Evolutionary conservation across 2,113 vertebrate species (phyloP), one percentile per base, ranked within the genome.

Genomic region (Acrocephalus arundinaceus): DNA sequence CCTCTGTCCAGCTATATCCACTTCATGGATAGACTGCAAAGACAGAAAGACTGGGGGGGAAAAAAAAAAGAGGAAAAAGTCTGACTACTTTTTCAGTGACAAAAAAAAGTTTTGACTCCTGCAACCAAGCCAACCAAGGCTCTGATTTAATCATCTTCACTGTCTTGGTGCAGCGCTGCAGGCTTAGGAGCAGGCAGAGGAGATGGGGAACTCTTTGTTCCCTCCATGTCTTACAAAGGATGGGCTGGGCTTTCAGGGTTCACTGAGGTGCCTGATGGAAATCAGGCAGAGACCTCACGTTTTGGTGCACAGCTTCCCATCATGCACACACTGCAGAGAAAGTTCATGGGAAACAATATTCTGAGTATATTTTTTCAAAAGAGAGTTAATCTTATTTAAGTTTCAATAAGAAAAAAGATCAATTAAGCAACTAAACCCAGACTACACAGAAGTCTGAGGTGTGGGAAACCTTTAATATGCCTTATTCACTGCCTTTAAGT

Each of bases 91-190:
- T 27, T 55, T 48, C 25, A 80, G 22, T 10, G 49, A 20, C 9
- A 51, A 39, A 49, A 51, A 33, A 13, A 5, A 33, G 11, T 41
- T 68, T 48, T 82, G 57, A 45, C 35, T 85, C 11, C 4, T 91
- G 54, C n/a, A 89, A 22, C 85, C 85, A 91, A 94, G 31, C 59
- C 82, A 90, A 4, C 17, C 92, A 88, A 87, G 45, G 55, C n/a
- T 49, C 54, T 94, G 59, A 93, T 95, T 88, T 74, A 74, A 90
- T 97, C 72, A 88, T 80, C 68, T 70, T 95, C 83, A 77, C 78
- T 95, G 85, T 96, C 92, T 35, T 45, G 52, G 45, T 82, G 71
- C n/a, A 70, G 59, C 0, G 3, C 85, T 0, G 1, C 62, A 80
- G 92, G 90, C 63, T 37, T 70, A 24, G 75, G 59, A 88, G 46